Percentiles rank a stretch among this genome's conserved stretches.
phyloP scores from a whole-genome alignment of 2,797 vertebrate species.

The Antrozous pallidus region DNA sequence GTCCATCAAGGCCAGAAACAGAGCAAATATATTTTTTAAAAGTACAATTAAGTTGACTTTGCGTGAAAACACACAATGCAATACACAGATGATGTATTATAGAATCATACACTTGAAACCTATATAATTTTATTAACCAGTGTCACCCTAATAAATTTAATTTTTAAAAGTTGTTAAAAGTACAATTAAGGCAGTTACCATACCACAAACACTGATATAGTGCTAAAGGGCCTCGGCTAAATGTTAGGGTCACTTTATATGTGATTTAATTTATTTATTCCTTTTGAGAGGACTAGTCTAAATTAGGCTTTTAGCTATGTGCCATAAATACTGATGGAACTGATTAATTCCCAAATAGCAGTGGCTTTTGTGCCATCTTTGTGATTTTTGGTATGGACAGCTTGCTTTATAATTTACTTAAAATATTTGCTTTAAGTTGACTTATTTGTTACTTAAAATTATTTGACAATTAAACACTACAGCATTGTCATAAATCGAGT shows the following conservation, averaged over 20 bases:
- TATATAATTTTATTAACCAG: background rate
- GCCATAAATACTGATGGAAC: background rate
- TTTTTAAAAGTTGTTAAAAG: background rate
- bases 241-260: background rate
- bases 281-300: background rate
- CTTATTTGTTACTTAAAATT: background rate
- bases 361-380: background rate
- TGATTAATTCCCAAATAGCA: background rate
- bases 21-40: background rate
- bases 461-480: background rate
- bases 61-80: background rate
- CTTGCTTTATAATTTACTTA: background rate
- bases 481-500: background rate
- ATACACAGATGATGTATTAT: background rate
- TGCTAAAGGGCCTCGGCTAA: background rate
- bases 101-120: background rate
- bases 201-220: background rate
- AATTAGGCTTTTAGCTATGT: background rate
- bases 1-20: background rate
- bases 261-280: background rate
- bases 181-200: background rate
- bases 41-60: background rate
- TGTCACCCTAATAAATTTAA: background rate
- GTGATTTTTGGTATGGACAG: background rate
- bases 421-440: slow-evolving; percentile 27